phyloP scores from a whole-genome alignment of 1,140 invertebrate genomes.

The Dinoponera quadriceps region DNA sequence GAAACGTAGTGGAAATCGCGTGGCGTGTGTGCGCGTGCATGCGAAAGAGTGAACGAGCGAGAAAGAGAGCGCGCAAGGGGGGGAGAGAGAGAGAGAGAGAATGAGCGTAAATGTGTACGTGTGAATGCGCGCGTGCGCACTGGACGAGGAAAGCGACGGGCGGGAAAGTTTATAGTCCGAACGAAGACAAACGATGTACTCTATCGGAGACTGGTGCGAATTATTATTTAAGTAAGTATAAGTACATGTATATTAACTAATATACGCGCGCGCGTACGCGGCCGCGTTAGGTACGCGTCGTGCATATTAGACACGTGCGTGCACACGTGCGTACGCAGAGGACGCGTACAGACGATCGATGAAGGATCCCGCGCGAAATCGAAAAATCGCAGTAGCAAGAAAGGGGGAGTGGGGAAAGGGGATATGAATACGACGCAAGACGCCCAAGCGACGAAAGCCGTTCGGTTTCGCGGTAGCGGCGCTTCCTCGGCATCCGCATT shows the following conservation, averaged over 20 bases:
- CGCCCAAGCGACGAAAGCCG: slow-evolving; percentile 61
- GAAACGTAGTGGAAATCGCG: slow-evolving; percentile 56
- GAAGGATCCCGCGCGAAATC: background rate
- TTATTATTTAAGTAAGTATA: slow-evolving; percentile 68
- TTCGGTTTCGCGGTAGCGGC: slow-evolving; percentile 59
- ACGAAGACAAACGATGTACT: slow-evolving; percentile 63
- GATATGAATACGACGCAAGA: background rate
- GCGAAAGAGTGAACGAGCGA: background rate
- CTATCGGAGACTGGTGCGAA: slow-evolving; percentile 71
- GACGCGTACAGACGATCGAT: slow-evolving; percentile 24
- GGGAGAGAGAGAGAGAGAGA: slow-evolving; percentile 13
- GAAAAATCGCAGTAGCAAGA: background rate
- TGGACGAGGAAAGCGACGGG: slow-evolving; percentile 15
- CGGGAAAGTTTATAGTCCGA: slow-evolving; percentile 62
- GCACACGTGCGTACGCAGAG: slow-evolving; percentile 63
- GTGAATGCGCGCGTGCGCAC: slow-evolving; percentile 18
- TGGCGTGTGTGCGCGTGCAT: slow-evolving; percentile 26
- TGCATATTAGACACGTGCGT: slow-evolving; percentile 59
- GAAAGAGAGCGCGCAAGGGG: background rate
- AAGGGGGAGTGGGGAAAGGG: background rate
- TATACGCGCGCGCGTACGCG: slow-evolving; percentile 34
- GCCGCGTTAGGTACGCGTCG: slow-evolving; percentile 28
- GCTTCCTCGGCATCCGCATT: slow-evolving; percentile 54
- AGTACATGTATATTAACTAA: slow-evolving; percentile 64
- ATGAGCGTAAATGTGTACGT: slow-evolving; percentile 4